phyloP scores from a whole-genome alignment of 2,888 invertebrate species.

The Euzetes globulus region DNA sequence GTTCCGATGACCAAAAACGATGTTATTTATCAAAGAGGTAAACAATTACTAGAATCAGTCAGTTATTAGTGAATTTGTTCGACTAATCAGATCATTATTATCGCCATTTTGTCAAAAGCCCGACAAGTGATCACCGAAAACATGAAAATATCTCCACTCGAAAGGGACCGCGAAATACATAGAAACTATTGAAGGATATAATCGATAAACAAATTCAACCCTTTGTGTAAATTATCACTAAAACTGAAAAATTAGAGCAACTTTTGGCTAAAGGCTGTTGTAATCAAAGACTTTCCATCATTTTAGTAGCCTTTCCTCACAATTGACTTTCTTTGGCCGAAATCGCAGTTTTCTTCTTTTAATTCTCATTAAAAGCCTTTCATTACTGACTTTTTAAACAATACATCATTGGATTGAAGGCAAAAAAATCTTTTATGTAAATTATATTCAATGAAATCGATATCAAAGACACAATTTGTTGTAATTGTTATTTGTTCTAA shows the following conservation, averaged over 20 bases:
- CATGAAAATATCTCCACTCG: conserved; percentile 9
- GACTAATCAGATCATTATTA: neutral
- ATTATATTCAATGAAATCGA: neutral
- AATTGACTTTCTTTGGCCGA: neutral
- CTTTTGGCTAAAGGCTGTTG: neutral
- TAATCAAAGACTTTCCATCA: conserved; percentile 2
- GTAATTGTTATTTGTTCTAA: neutral
- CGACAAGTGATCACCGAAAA: conserved; percentile 14
- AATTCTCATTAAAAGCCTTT: neutral
- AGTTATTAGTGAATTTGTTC: neutral
- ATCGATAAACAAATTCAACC: neutral
- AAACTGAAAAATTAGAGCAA: neutral
- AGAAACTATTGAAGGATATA: neutral
- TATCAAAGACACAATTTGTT: neutral
- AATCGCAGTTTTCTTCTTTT: neutral
- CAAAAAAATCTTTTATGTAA: neutral
- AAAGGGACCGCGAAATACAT: conserved; percentile 1
- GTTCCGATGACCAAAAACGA: conserved; percentile 9
- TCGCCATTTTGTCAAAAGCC: neutral
- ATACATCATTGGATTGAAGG: neutral
- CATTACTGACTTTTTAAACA: neutral
- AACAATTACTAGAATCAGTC: neutral
- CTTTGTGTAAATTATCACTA: neutral
- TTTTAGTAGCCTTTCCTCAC: neutral
- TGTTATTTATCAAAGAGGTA: conserved; percentile 1